Evolutionary conservation across 2,888 invertebrate species (phyloP), one percentile per base, ranked within the genome.

Genomic region (Muscina levida): DNA sequence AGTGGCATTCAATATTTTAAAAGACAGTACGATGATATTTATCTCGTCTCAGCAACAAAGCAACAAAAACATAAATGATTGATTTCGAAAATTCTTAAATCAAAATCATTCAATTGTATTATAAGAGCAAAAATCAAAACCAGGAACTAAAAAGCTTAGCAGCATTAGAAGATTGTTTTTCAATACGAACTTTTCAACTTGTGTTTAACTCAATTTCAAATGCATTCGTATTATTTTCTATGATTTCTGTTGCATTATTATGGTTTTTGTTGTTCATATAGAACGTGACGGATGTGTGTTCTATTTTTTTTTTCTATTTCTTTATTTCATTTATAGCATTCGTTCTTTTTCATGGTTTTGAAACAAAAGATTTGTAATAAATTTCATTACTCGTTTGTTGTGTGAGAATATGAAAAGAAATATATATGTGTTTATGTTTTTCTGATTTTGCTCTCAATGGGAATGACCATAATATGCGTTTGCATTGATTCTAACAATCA

Each of bases 231-330:
- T 19, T 48, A 48, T 48, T 48, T 48, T 44, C 42, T 48, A n/a
- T n/a, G 15, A 6, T 48, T 48, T 17, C 3, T n/a, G n/a, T n/a
- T n/a, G n/a, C n/a, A n/a, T n/a, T n/a, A n/a, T n/a, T n/a, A n/a
- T n/a, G n/a, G n/a, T n/a, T 31, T 31, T 72, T 65, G 42, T 66
- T 31, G 51, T 72, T 24, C 39, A 74, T 77, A 59, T 67, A 74
- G 74, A 81, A 81, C 77, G 77, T 81, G 81, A 81, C 81, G 81
- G 81, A 81, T 81, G 77, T 81, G 77, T 77, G 81, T 77, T 81
- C 77, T 44, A 67, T 37, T 59, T 8, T 6, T 59, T 59, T n/a
- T 17, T 39, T 24, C 24, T 10, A n/a, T 53, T 53, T 24, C 11
- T n/a, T 59, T 37, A 37, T 8, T 6, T 59, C 37, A 10, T 17